A percentile compares a stretch with the other conserved stretches of the same genome.
phyloP scores from a whole-genome alignment of 2,888 invertebrate genomes.

The Artemia sinica region DNA sequence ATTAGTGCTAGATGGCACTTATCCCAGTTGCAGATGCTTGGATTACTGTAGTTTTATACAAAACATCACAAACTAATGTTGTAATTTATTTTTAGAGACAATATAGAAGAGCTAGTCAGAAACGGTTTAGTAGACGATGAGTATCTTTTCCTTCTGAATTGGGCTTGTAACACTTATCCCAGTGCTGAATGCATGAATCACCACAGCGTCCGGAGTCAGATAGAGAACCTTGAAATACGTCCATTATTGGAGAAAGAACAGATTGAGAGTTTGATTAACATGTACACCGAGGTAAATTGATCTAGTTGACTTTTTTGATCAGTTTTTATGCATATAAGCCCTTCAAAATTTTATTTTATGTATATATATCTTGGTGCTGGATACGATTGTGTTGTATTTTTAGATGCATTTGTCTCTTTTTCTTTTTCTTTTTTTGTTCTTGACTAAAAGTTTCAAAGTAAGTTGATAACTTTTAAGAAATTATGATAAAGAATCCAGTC shows the following conservation, averaged over 20 bases:
- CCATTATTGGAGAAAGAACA: slow-evolving; percentile 58
- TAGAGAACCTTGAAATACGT: slow-evolving; percentile 46
- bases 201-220: slow-evolving; percentile 52
- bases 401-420: not conserved
- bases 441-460: slow-evolving; percentile 3
- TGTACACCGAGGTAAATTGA: slow-evolving; percentile 48
- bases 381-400: slow-evolving; percentile 1
- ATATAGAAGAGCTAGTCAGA: slow-evolving; percentile 62
- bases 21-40: too few species aligned
- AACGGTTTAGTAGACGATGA: slow-evolving; percentile 87
- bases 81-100: not conserved
- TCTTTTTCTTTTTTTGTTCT: slow-evolving; percentile 12
- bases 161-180: slow-evolving; percentile 78
- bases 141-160: slow-evolving; percentile 77
- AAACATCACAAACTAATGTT: too few species aligned
- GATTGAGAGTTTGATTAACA: slow-evolving; percentile 56
- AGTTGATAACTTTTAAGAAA: too few species aligned
- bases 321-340: not conserved
- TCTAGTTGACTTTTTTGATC: not conserved
- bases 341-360: too few species aligned
- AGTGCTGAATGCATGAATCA: slow-evolving; percentile 74
- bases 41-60: too few species aligned
- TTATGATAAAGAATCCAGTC: too few species aligned
- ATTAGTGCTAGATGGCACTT: too few species aligned
- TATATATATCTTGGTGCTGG: not conserved